These are phyloP conservation scores for Euzetes globulus DNA, from an alignment of 2,888 invertebrate genomes.

Conservation along the genomic window DNA sequence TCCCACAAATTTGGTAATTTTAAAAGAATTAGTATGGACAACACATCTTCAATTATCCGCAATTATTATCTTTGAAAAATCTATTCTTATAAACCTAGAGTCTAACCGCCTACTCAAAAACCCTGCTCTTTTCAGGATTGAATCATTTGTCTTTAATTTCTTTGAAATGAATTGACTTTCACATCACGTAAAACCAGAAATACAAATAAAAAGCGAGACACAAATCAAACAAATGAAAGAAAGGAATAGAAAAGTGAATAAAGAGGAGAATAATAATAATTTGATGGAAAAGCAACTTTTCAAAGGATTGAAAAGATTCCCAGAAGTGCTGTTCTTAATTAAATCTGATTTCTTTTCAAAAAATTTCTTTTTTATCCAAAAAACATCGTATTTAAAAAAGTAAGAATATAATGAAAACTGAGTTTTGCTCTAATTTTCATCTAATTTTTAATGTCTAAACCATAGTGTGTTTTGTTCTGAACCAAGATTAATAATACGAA, in stretches of 20 bases:
- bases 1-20: no score
- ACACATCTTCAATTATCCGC: no score
- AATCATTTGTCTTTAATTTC: background rate
- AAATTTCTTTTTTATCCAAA: background rate
- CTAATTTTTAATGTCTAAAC: background rate
- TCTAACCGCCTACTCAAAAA: no score
- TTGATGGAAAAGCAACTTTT: no score
- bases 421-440: background rate
- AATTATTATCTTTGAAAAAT: no score
- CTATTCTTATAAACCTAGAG: no score
- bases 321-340: background rate
- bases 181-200: background rate
- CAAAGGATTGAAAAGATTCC: no score
- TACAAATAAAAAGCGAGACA: background rate
- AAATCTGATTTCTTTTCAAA: background rate
- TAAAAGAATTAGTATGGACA: no score
- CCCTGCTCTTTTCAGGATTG: background rate
- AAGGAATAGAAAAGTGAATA: background rate
- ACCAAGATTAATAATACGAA: background rate
- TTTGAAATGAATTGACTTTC: background rate
- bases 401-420: background rate
- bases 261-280: background rate
- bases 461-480: background rate
- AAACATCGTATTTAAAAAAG: background rate
- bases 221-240: background rate